Conservation (phyloP, 1,140 invertebrate genomes). For the Orchesella cincta region DNA sequence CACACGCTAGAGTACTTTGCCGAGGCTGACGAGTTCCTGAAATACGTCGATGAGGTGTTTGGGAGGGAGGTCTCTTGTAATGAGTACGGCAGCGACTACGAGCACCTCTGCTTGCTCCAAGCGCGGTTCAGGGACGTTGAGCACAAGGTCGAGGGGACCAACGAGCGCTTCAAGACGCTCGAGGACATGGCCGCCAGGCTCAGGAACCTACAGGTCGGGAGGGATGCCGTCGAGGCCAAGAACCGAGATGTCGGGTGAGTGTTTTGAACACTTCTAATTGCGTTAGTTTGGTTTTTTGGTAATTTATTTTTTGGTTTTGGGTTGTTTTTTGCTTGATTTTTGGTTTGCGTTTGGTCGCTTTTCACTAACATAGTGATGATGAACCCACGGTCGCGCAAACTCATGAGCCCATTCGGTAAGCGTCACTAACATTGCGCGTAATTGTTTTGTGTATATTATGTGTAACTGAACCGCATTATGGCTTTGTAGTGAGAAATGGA, state of each 20-base stretch:
- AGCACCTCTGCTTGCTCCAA: constrained; percentile 81
- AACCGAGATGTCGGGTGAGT: constrained; percentile 83
- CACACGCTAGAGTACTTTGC: constrained; percentile 89
- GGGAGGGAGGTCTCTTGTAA: constrained; percentile 73
- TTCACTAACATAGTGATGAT: too few relatives aligned
- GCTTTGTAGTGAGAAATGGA: constrained; percentile 74
- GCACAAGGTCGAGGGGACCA: constrained; percentile 83
- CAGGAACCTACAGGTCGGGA: too few relatives aligned
- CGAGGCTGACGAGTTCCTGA: constrained; percentile 82
- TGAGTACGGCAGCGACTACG: constrained; percentile 96
- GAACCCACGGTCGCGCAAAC: neutral
- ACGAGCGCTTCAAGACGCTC: constrained; percentile 89
- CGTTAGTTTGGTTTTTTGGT: neutral
- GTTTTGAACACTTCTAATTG: constrained; percentile 70
- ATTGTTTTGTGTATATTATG: neutral
- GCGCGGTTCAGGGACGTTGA: constrained; percentile 96
- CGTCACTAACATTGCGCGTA: neutral
- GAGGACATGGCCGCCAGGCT: constrained; percentile 88
- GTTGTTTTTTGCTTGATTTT: too few relatives aligned
- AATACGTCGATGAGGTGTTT: constrained; percentile 92
- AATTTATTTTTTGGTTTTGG: too few relatives aligned
- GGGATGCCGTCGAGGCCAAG: constrained; percentile 82
- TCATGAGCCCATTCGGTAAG: constrained; percentile 1
- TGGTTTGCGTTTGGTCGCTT: too few relatives aligned
- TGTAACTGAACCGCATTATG: neutral